Evolutionary conservation across 1,140 invertebrate genomes (phyloP).

Genomic region (Chionoecetes opilio): DNA sequence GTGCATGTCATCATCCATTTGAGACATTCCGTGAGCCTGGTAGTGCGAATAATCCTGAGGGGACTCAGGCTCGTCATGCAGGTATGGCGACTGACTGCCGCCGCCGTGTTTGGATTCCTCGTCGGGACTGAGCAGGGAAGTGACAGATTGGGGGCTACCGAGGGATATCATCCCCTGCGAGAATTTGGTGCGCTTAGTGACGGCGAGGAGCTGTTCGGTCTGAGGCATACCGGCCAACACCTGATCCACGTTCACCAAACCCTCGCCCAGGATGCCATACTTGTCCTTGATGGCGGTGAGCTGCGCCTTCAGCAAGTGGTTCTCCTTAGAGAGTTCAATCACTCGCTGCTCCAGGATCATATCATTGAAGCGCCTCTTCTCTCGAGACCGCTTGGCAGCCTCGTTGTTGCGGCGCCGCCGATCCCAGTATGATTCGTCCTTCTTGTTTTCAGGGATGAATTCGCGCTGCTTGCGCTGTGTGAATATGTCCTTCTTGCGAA

Average conservation of each 20-base stretch:
- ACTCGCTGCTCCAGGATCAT: conserved; percentile 98
- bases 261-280: conserved; percentile 94
- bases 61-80: conserved; percentile 58
- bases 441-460: conserved; percentile 98
- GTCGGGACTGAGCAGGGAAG: conserved; percentile 71
- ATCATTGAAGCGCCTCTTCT: conserved; percentile 98
- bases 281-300: conserved; percentile 96
- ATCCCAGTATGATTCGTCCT: conserved; percentile 99
- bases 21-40: conserved; percentile 35
- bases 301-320: conserved; percentile 96
- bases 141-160: conserved; percentile 73
- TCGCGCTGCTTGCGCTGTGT: conserved; percentile 96
- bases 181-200: conserved; percentile 91
- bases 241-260: conserved; percentile 93
- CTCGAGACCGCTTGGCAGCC: conserved; percentile 96
- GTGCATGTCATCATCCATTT: conserved; percentile 66
- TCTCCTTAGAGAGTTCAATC: conserved; percentile 96
- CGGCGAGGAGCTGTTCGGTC: conserved; percentile 91
- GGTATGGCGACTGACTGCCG: conserved; percentile 83
- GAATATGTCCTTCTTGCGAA: conserved; percentile 89
- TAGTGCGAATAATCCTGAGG: conserved; percentile 71
- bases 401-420: conserved; percentile 97
- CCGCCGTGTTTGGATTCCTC: conserved; percentile 18
- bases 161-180: conserved; percentile 72
- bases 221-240: conserved; percentile 92